phyloP scores from a whole-genome alignment of 2,888 invertebrate genomes.

The Tinea trinotella region DNA sequence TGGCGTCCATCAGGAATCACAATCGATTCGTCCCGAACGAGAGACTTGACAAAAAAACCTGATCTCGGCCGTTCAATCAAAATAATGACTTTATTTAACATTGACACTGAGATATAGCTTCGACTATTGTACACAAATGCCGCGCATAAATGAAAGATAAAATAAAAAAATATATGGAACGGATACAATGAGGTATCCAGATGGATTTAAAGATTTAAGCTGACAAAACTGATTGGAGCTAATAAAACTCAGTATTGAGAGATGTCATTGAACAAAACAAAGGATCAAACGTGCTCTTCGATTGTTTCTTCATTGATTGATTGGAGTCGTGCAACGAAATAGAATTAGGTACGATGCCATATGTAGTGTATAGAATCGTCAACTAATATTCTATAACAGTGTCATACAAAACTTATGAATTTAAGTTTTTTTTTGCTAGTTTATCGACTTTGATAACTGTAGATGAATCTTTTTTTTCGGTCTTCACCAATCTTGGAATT shows the following conservation, averaged over 20 bases:
- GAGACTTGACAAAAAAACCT: constrained; percentile 37
- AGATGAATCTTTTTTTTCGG: too few species aligned
- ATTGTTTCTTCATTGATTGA: constrained; percentile 11
- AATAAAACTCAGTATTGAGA: constrained; percentile 63
- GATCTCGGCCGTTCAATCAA: constrained; percentile 57
- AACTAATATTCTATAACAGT: too few species aligned
- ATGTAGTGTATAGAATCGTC: background rate
- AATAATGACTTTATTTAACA: constrained; percentile 71
- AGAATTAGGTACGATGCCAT: constrained; percentile 2
- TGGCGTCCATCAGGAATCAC: constrained; percentile 38
- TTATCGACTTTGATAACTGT: too few species aligned
- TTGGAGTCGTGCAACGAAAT: constrained; percentile 7
- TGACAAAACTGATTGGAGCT: constrained; percentile 65
- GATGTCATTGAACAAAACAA: constrained; percentile 61
- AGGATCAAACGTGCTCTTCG: constrained; percentile 25
- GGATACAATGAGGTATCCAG: constrained; percentile 40
- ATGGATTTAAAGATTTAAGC: constrained; percentile 45
- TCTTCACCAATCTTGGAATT: too few species aligned
- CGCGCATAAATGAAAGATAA: constrained; percentile 39
- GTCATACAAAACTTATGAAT: too few species aligned
- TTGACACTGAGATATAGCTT: constrained; percentile 68
- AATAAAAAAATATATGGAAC: constrained; percentile 25
- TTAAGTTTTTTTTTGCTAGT: too few species aligned
- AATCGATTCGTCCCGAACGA: constrained; percentile 59
- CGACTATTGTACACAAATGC: constrained; percentile 44